These are phyloP conservation scores for Xestia xanthographa DNA, from an alignment of 2,888 invertebrate species.

Conservation along the genomic window DNA sequence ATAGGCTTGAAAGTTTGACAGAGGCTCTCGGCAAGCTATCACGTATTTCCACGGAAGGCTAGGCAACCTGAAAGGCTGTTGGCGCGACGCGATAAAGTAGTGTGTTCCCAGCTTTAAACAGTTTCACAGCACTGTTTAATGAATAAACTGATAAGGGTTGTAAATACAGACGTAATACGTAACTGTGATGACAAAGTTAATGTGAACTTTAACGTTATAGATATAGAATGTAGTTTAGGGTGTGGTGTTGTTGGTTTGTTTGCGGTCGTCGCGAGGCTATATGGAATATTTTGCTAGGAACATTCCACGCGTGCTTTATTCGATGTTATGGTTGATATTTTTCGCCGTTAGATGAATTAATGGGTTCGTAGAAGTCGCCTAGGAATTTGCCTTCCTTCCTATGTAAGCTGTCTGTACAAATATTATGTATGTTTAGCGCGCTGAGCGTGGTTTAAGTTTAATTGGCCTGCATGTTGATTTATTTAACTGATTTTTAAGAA, in stretches of 20 bases:
- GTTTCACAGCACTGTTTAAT: slow-evolving; percentile 52
- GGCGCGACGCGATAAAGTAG: neutral
- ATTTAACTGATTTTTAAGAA: neutral
- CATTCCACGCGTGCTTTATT: slow-evolving; percentile 53
- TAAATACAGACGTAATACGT: slow-evolving; percentile 53
- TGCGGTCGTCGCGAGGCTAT: slow-evolving; percentile 43
- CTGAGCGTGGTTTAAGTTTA: neutral
- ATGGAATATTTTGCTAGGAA: slow-evolving; percentile 61
- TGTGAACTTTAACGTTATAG: slow-evolving; percentile 42
- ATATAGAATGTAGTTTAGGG: slow-evolving; percentile 39
- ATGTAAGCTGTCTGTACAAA: neutral
- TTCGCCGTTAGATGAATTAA: slow-evolving; percentile 29
- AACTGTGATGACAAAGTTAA: slow-evolving; percentile 26
- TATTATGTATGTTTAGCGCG: neutral
- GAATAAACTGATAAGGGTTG: slow-evolving; percentile 66
- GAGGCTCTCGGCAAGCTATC: neutral
- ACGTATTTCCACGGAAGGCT: neutral
- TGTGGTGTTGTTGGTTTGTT: slow-evolving; percentile 20
- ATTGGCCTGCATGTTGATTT: neutral
- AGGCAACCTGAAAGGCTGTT: neutral
- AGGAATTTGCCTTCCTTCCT: slow-evolving; percentile 11
- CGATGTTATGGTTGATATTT: slow-evolving; percentile 19
- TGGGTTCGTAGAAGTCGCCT: slow-evolving; percentile 19
- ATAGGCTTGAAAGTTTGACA: neutral
- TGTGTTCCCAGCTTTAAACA: slow-evolving; percentile 36